Conservation (phyloP, 2,113 vertebrate genomes). For the Cnemophilus loriae region DNA sequence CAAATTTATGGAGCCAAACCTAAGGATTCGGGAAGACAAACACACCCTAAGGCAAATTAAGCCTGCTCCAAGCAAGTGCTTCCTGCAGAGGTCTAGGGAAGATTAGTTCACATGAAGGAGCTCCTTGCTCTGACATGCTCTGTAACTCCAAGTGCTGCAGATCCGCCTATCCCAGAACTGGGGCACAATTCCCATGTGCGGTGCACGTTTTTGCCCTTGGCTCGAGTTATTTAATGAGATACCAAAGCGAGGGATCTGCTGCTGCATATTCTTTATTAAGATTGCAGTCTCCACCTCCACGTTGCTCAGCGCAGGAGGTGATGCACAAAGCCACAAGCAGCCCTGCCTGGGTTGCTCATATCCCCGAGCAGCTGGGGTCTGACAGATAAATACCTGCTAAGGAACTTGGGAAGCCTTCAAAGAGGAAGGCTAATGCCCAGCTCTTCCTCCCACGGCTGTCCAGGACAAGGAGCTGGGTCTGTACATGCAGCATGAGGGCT, state of each 20-base stretch:
- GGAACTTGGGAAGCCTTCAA: background rate
- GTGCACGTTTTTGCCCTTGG: background rate
- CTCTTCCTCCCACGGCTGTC: rapidly evolving
- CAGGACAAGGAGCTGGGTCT: background rate
- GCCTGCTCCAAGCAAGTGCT: background rate
- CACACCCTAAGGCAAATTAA: background rate
- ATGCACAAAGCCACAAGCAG: background rate
- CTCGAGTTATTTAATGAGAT: background rate
- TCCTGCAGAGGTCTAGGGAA: background rate
- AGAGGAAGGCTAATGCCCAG: background rate
- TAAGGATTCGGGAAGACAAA: background rate
- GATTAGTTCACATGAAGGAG: background rate
- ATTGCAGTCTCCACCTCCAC: background rate
- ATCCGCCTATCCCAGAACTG: background rate
- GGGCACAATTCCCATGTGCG: background rate
- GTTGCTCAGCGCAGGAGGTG: background rate
- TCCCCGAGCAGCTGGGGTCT: background rate
- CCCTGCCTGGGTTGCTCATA: background rate
- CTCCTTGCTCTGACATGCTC: background rate
- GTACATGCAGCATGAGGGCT: rapidly evolving
- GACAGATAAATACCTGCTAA: background rate
- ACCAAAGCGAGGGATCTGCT: background rate
- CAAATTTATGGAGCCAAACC: background rate
- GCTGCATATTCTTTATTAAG: background rate
- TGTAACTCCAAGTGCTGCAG: background rate